A percentile compares a stretch with the other conserved stretches of the same genome.
phyloP scores from a whole-genome alignment of 1,140 invertebrate species.

The Capitella teleta region DNA sequence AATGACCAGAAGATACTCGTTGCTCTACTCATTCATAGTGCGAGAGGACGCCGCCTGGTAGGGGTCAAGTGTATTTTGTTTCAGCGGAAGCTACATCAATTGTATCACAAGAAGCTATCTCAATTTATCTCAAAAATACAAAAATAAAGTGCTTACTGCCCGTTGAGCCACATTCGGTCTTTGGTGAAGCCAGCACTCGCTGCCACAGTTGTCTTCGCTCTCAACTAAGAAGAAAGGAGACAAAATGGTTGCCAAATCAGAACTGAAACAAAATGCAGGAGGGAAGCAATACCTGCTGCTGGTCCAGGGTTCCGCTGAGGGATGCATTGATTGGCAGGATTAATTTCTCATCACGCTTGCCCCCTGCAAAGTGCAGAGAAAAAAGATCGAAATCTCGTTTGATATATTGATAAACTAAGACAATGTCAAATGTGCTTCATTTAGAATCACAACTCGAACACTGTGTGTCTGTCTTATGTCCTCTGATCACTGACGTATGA shows the following conservation, averaged over 20 bases:
- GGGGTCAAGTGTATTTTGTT: too few species aligned
- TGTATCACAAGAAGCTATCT: background rate
- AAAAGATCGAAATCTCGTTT: background rate
- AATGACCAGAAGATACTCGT: too few species aligned
- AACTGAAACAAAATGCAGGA: too few species aligned
- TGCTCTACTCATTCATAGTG: too few species aligned
- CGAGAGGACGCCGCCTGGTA: too few species aligned
- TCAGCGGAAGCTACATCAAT: too few species aligned
- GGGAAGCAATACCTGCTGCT: constrained; percentile 54
- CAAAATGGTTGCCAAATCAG: too few species aligned
- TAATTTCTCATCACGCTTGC: constrained; percentile 82
- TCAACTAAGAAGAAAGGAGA: too few species aligned
- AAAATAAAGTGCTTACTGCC: constrained; percentile 49
- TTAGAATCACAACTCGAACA: too few species aligned
- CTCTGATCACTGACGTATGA: background rate
- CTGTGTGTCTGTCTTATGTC: background rate
- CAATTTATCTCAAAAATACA: constrained; percentile 7
- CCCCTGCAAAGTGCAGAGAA: constrained; percentile 56
- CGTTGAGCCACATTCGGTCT: constrained; percentile 83
- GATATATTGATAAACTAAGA: background rate
- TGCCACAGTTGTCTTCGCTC: constrained; percentile 77
- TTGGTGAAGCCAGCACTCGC: constrained; percentile 57
- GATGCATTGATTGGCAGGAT: constrained; percentile 97
- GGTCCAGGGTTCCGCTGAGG: constrained; percentile 77
- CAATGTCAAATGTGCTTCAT: background rate